phyloP scores from a whole-genome alignment of 1,140 invertebrate species.

The Halictus rubicundus region DNA sequence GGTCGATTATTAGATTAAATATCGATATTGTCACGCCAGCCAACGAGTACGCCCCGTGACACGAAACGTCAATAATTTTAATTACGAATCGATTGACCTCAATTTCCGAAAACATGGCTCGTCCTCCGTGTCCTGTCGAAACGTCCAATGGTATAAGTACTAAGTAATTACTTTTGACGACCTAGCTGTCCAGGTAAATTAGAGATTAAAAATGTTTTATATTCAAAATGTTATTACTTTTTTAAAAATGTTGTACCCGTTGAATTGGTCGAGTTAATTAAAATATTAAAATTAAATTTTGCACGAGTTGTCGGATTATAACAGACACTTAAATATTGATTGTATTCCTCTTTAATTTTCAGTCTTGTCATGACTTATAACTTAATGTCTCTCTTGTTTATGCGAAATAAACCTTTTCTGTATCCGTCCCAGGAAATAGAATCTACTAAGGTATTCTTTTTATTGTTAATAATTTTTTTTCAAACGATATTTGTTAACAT shows the following conservation, averaged over 20 bases:
- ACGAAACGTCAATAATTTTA: slow-evolving; percentile 42
- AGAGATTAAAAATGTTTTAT: not conserved
- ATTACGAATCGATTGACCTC: slow-evolving; percentile 42
- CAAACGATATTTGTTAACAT: too few relatives aligned
- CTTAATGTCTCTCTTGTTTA: too few relatives aligned
- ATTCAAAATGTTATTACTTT: not conserved
- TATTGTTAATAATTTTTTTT: too few relatives aligned
- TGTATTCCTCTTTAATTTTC: too few relatives aligned
- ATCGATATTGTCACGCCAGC: slow-evolving; percentile 28
- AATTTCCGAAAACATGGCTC: slow-evolving; percentile 21
- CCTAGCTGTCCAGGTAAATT: not conserved
- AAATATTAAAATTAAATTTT: too few relatives aligned
- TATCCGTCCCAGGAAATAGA: too few relatives aligned
- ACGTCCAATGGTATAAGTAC: not conserved
- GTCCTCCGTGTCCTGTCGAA: not conserved
- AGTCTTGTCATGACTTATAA: too few relatives aligned
- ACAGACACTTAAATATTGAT: too few relatives aligned
- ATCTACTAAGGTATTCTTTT: too few relatives aligned
- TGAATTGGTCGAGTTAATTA: too few relatives aligned
- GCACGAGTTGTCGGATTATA: too few relatives aligned
- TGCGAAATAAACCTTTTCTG: too few relatives aligned
- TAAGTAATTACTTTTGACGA: slow-evolving; percentile 1
- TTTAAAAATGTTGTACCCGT: not conserved
- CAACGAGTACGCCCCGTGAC: not conserved
- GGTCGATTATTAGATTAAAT: slow-evolving; percentile 39